Evolutionary conservation across 2,113 vertebrate genomes (phyloP).

Genomic region (Castor canadensis): DNA sequence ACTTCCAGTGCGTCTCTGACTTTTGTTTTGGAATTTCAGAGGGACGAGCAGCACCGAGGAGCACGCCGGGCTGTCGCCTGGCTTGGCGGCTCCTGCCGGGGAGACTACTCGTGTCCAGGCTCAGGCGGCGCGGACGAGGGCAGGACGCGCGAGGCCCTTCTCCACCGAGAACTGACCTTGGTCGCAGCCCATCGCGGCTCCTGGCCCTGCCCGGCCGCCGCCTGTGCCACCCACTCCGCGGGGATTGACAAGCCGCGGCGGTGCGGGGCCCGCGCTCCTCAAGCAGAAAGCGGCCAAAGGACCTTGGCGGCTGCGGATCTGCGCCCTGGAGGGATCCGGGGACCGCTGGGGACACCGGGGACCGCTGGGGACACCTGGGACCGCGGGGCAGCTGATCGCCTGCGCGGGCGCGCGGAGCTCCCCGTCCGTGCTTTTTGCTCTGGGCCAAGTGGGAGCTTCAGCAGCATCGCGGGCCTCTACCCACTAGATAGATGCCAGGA

Average conservation of each 20-base stretch:
- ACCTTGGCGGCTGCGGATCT: not conserved
- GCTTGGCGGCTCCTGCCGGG: not conserved
- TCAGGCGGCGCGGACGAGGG: not conserved
- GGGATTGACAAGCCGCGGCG: not conserved
- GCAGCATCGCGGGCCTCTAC: not conserved
- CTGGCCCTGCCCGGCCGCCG: rapidly evolving
- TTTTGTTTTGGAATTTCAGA: not conserved
- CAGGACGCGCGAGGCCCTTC: not conserved
- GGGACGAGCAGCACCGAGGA: not conserved
- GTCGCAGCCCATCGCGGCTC: no score
- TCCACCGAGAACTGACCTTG: not conserved
- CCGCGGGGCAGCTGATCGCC: not conserved
- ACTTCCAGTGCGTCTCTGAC: not conserved
- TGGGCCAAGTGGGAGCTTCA: not conserved
- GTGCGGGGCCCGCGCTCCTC: rapidly evolving
- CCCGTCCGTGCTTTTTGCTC: no score
- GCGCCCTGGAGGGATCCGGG: no score
- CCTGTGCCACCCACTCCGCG: not conserved
- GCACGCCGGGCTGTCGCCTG: rapidly evolving
- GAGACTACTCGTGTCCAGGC: rapidly evolving
- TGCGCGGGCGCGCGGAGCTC: no score
- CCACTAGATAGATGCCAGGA: not conserved
- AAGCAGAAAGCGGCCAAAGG: not conserved
- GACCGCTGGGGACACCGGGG: no score
- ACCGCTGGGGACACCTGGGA: no score